Evolutionary conservation across 2,888 invertebrate species (phyloP).

Genomic region (Galerucella nymphaeae): DNA sequence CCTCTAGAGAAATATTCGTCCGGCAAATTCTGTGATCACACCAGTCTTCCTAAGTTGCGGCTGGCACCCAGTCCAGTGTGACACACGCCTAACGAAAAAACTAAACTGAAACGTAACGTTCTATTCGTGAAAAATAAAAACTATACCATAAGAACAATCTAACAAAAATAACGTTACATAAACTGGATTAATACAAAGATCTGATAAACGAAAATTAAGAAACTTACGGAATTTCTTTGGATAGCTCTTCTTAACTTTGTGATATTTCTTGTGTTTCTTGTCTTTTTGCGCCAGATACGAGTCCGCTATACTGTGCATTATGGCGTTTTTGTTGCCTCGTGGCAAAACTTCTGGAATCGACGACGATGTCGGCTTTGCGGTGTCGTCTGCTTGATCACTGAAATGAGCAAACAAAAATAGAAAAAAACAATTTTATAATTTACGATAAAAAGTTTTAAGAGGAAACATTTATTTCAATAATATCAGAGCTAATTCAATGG

Average conservation of each 20-base stretch:
- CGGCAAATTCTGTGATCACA: no score
- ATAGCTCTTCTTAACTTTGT: conserved; percentile 60
- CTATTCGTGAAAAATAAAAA: no score
- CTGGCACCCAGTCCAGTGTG: no score
- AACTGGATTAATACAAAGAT: no score
- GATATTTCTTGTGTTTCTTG: conserved; percentile 63
- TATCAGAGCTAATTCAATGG: no score
- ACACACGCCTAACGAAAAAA: no score
- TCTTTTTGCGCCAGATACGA: conserved; percentile 70
- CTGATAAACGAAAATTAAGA: background rate
- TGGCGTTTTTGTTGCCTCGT: conserved; percentile 76
- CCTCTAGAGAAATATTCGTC: no score
- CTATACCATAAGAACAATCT: no score
- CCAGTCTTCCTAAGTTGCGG: no score
- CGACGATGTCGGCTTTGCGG: conserved; percentile 52
- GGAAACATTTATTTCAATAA: no score
- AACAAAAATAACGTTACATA: no score
- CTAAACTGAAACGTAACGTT: no score
- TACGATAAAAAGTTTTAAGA: background rate
- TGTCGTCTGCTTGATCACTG: conserved; percentile 44
- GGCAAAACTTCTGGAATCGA: conserved; percentile 70
- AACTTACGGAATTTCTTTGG: conserved; percentile 65
- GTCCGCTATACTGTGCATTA: conserved; percentile 77
- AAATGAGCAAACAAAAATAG: conserved; percentile 21
- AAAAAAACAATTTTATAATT: background rate